Evolutionary conservation across 2,888 invertebrate genomes (phyloP).

Genomic region (Macaria notata): DNA sequence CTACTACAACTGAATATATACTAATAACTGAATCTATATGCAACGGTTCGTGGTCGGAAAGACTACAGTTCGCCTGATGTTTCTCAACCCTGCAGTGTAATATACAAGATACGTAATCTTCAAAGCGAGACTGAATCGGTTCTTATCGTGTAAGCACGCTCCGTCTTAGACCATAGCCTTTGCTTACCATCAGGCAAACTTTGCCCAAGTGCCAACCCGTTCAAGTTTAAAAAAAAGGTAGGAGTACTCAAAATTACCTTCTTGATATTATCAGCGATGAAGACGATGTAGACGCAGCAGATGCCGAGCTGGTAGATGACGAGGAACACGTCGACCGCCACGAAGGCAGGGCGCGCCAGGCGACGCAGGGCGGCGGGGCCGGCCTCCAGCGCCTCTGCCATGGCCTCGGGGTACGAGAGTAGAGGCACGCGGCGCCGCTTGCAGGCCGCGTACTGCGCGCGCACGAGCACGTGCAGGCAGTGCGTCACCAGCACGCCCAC

Average conservation of each 20-base stretch:
- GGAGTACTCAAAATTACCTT: constrained; percentile 64
- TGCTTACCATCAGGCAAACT: no score
- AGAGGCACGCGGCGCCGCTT: constrained; percentile 85
- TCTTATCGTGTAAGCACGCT: no score
- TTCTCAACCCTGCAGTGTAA: no score
- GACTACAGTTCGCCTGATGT: no score
- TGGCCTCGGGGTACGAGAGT: constrained; percentile 92
- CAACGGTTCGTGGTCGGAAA: no score
- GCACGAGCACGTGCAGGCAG: constrained; percentile 91
- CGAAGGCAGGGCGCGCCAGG: constrained; percentile 83
- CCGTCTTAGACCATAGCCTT: no score
- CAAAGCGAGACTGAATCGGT: no score
- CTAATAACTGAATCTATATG: no score
- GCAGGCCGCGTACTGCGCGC: constrained; percentile 81
- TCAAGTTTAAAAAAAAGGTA: no score
- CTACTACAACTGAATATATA: no score
- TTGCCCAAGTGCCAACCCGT: no score
- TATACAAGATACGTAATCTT: no score
- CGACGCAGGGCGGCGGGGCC: constrained; percentile 86
- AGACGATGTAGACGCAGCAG: constrained; percentile 97
- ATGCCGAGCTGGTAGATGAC: constrained; percentile 95
- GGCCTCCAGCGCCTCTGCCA: constrained; percentile 88
- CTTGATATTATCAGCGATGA: constrained; percentile 92
- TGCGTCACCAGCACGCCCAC: constrained; percentile 92
- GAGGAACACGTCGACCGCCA: constrained; percentile 85